Base-by-base conservation (phyloP, 2,113 vertebrate genomes). In the Eublepharis macularius region DNA sequence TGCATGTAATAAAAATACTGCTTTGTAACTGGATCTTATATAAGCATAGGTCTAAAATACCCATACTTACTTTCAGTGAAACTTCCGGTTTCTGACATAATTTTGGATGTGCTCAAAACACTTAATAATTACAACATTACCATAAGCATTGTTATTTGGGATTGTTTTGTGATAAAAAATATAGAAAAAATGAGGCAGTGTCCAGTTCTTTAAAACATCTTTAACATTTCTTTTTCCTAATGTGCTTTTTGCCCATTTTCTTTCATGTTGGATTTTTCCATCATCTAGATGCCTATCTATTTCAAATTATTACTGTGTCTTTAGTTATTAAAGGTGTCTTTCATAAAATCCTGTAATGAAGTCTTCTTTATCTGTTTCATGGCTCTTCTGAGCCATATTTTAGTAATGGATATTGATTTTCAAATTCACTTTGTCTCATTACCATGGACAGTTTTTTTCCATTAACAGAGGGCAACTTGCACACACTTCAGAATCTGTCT, bases 401-500 rank as follows among this genome's bases (percentile, higher is more conserved):
- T 1, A 60, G 6, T 86, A 43, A 45, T 29, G 14, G 19, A 29
- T 51, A 76, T 14, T 74, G 32, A 47, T 79, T 80, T 81, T 17
- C 21, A 0, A 0, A 81, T 88, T 90, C 1, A 65, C 87, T 90
- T 39, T 83, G 1, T 85, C 84, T 88, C 86, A 43, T 70, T 89
- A 87, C 39, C 88, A 39, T 69, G 24, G 83, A 78, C 88, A 98
- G 99, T 91, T 97, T 98, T 92, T 97, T 98, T 57, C 97, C 98
- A 47, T 95, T 98, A 87, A 97, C 97, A 24, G 97, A 97, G 83
- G 97, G 97, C 84, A 97, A 94, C 78, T 87, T 99, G 91, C 98
- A 97, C 91, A 98, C 98, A 1, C 93, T 99, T 82, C 98, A 98
- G 92, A 97, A 97, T 84, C 94, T 99, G 49, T 98, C 97, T 91